Evolutionary conservation across 2,113 vertebrate genomes (phyloP).

Genomic region (Lycaon pictus): DNA sequence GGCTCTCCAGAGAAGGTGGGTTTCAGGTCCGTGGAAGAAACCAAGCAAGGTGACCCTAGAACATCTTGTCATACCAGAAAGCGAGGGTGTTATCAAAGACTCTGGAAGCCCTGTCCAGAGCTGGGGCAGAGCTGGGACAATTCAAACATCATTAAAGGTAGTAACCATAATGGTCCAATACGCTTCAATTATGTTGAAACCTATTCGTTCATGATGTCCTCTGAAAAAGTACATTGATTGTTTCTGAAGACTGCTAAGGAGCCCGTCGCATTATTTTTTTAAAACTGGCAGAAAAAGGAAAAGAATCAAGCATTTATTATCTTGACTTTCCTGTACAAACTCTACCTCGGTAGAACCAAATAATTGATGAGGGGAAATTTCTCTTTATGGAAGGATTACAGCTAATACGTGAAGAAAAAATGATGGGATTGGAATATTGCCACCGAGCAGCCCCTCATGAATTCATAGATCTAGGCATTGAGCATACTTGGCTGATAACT

Average conservation of each 20-base stretch:
- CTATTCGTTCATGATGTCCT: constrained; percentile 36
- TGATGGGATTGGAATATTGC: not conserved
- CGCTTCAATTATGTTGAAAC: not conserved
- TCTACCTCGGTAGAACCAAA: not conserved
- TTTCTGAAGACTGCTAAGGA: constrained; percentile 6
- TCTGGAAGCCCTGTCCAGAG: not conserved
- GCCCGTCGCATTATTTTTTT: constrained; percentile 36
- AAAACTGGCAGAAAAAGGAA: constrained; percentile 32
- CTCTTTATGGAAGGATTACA: not conserved
- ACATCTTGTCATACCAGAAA: not conserved
- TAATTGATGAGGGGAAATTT: not conserved
- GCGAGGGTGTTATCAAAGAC: not conserved
- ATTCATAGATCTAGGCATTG: not conserved
- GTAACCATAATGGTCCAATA: not conserved
- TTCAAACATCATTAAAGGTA: not conserved
- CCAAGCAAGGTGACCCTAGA: not conserved
- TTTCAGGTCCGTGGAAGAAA: not conserved
- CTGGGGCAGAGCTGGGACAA: not conserved
- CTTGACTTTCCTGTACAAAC: not conserved
- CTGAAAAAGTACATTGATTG: constrained; percentile 34
- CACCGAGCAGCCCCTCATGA: not conserved
- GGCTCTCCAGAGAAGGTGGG: not conserved
- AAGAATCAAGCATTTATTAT: not conserved
- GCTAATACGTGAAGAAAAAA: not conserved
- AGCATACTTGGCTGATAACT: no score